Percentiles rank a stretch among this genome's conserved stretches.
Evolutionary conservation across 2,797 vertebrate genomes (phyloP).

Genomic region (Gobio occitaniae): DNA sequence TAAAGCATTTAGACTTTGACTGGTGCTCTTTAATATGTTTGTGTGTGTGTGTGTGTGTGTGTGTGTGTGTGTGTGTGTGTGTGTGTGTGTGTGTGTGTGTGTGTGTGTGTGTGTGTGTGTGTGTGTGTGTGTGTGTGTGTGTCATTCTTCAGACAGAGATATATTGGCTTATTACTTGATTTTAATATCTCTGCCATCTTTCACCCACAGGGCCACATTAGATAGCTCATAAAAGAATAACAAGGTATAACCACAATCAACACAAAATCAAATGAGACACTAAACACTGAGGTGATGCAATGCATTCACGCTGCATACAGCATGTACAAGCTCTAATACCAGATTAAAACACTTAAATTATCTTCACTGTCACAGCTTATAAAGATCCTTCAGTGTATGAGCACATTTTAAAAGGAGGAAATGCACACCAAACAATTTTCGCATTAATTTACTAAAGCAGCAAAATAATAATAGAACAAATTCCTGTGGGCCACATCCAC

Average conservation of each 20-base stretch:
- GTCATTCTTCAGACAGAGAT: conserved; percentile 29
- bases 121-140: conserved; percentile 32
- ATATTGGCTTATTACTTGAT: conserved; percentile 53
- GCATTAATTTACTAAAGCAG: conserved; percentile 1
- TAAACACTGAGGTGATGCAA: background rate
- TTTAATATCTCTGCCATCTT: conserved; percentile 46
- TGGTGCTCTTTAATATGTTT: too few species aligned
- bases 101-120: conserved; percentile 5
- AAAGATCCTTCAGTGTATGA: background rate
- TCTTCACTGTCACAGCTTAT: background rate
- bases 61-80: too few species aligned
- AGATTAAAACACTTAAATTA: conserved; percentile 6
- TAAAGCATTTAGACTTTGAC: too few species aligned
- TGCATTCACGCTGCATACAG: background rate
- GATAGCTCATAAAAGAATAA: conserved; percentile 55
- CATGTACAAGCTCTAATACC: background rate
- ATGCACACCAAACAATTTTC: background rate
- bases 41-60: too few species aligned
- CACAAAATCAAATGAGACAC: conserved; percentile 38
- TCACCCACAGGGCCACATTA: conserved; percentile 32
- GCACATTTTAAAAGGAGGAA: background rate
- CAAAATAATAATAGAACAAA: background rate
- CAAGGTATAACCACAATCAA: conserved; percentile 24
- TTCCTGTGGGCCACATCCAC: background rate
- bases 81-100: conserved; percentile 28